Evolutionary conservation across 2,113 vertebrate genomes (phyloP).

Genomic region (Corvus moneduloides): DNA sequence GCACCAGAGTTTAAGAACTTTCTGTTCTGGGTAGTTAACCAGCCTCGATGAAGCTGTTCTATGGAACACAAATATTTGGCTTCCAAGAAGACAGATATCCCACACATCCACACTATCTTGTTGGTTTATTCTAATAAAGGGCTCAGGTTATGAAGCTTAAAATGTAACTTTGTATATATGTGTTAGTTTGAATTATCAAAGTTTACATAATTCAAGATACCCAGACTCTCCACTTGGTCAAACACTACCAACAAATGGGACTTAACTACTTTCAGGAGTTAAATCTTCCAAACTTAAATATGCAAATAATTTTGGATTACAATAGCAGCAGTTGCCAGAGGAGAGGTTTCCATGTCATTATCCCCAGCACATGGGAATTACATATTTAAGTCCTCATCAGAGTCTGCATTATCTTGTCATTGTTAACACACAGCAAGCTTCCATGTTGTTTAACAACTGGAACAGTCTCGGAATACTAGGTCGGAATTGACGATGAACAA

Average conservation of each 20-base stretch:
- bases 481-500: fast-evolving
- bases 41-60: not conserved
- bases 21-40: not conserved
- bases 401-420: not conserved
- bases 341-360: not conserved
- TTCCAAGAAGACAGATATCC: not conserved
- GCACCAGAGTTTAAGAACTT: not conserved
- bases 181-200: not conserved
- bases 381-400: not conserved
- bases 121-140: not conserved
- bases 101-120: not conserved
- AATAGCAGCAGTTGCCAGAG: not conserved
- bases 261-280: not conserved
- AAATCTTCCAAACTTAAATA: not conserved
- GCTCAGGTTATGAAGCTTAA: not conserved
- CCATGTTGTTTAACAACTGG: not conserved
- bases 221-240: not conserved
- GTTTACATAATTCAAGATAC: not conserved
- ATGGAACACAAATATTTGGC: not conserved
- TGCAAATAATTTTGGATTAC: not conserved
- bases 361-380: not conserved
- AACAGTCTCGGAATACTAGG: not conserved
- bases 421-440: not conserved
- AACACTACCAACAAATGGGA: not conserved
- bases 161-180: not conserved